Evolutionary conservation across 2,797 vertebrate genomes (phyloP).

Genomic region (Babyrousa celebensis): DNA sequence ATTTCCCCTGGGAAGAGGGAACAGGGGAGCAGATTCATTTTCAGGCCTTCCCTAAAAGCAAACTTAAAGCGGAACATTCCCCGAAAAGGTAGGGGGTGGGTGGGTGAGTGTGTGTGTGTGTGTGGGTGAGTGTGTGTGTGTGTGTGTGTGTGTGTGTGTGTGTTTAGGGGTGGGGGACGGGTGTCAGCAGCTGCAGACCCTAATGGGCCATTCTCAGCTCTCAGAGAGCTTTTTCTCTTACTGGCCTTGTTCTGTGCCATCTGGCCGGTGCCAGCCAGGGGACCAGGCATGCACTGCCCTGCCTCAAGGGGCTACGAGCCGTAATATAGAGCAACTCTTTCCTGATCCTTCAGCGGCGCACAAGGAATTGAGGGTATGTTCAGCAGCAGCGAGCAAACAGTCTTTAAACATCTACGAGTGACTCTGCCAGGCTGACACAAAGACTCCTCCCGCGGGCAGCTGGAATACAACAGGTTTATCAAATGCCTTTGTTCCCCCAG

Average conservation of each 20-base stretch:
- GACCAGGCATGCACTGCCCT: not conserved
- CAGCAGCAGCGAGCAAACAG: not conserved
- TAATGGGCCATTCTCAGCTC: constrained; percentile 49
- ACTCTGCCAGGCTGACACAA: constrained; percentile 6
- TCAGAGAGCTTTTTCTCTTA: constrained; percentile 19
- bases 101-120: not conserved
- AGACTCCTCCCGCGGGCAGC: constrained; percentile 13
- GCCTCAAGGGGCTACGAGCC: constrained; percentile 45
- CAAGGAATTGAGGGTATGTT: constrained; percentile 25
- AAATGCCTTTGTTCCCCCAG: constrained; percentile 32
- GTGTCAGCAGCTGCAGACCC: constrained; percentile 39
- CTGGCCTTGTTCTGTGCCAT: not conserved
- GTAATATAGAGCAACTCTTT: constrained; percentile 69
- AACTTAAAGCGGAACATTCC: constrained; percentile 49
- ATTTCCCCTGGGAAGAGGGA: not conserved
- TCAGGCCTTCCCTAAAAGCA: constrained; percentile 24
- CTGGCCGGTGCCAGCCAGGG: constrained; percentile 18
- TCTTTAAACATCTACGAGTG: constrained; percentile 48
- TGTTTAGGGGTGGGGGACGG: not conserved
- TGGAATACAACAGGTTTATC: constrained; percentile 61
- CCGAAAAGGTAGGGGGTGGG: constrained; percentile 40
- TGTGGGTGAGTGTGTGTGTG: not conserved
- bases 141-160: not conserved
- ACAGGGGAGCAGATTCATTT: constrained; percentile 1
- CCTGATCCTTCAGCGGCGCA: not conserved